Base-by-base conservation (phyloP, 2,113 vertebrate species). In the Scomber colias region DNA sequence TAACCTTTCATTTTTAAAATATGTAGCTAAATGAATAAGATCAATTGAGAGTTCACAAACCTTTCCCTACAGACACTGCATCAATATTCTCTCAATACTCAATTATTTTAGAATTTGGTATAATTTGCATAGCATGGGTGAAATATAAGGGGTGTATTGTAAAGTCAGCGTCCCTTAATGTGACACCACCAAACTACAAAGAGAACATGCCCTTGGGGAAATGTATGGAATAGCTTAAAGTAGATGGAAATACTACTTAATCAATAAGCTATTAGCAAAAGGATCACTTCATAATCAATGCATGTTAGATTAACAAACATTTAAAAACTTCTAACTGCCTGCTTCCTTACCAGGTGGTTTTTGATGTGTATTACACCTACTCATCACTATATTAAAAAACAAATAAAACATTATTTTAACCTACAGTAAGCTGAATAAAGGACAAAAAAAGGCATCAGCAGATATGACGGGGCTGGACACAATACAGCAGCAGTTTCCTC, bases 391-490 rank as follows among this genome's bases (percentile, higher is more conserved):
- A 45, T 63, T 60, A 31, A 31, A 55, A 51, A 31, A 31, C 6
- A 21, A 21, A 21, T 31, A 31, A 31, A 31, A 31, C 3, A 6
- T 31, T 31, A 31, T 31, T 31, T 31, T 31, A 31, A 31, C 31
- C 35, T 8, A 35, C 35, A 35, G 35, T 35, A 35, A 35, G 35
- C 35, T 35, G 35, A 74, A 17, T 2, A 56, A 19, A 57, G 15
- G 30, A n/a, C 67, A 73, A 64, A 83, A 83, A 81, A 85, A 65
- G 60, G 31, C 4, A 16, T 35, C 19, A 27, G 11, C 54, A 71
- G 49, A 61, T 14, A 13, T 50, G 45, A 31, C 1, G 1, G 11
- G 19, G 49, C 35, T 73, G 53, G 40, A 35, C 59, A 46, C 60
- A 65, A 72, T 27, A 56, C 27, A 54, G 17, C 27, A 61, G 51